Evolutionary conservation across 2,888 invertebrate genomes (phyloP), one percentile per base, ranked within the genome.

Genomic region (Platynereis dumerilii): DNA sequence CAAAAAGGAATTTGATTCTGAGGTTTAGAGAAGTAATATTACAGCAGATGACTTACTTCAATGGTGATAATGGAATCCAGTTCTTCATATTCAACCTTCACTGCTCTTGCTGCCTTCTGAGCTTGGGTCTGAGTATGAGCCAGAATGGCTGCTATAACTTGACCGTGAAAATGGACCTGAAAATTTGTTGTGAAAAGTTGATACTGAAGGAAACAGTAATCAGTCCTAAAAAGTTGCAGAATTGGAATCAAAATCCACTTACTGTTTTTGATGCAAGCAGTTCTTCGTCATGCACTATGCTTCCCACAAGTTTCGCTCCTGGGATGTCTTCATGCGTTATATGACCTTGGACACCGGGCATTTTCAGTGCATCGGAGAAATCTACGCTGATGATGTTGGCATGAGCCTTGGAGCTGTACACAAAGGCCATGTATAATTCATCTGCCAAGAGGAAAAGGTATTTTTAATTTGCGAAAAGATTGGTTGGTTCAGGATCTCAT

Each of bases 71-170:
- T 86, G 0, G 94, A 92, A 29, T 88, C 83, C 24, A 93, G 78
- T 58, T 94, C 92, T 83, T 94, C 91, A 78, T 96, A 96, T 64
- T 89, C 87, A 0, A 97, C 86, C 79, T 90, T 88, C 0, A 97
- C 94, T 80, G 89, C 86, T 71, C 89, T 89, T 0, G 94, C 91
- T 28, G 95, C 96, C 74, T 88, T 87, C 84, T 94, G 92, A 0
- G 96, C 96, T 10, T 88, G 88, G 0, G 85, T 83, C 84, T 93
- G 93, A 83, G 91, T 90, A 28, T 89, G 87, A 0, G 92, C 96
- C 7, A 92, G 88, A 62, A 96, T 86, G 0, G 90, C 91, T n/a
- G 91, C 94, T 28, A 96, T 88, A 1, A 90, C 85, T 85, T 95
- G 94, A 0, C 94, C 95, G 67, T 83, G 79, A 73, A 76, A 83